Percentiles rank a stretch among this genome's conserved stretches.
Evolutionary conservation across 2,113 vertebrate species (phyloP).

Genomic region (Mastomys natalensis): DNA sequence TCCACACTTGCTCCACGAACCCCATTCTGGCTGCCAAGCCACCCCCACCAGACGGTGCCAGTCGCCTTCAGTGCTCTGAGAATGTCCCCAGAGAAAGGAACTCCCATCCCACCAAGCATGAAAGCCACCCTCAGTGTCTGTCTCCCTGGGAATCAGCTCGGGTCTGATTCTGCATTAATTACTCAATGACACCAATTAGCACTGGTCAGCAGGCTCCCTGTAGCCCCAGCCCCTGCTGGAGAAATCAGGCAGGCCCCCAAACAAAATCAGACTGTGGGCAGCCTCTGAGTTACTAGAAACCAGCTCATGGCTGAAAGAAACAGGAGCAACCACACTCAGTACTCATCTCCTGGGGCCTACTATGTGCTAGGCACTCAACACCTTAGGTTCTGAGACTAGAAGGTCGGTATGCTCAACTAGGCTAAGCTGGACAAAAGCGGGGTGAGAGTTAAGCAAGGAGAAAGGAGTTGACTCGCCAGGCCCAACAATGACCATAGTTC

Average conservation of each 20-base stretch:
- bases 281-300: neutral
- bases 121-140: slow-evolving; percentile 54
- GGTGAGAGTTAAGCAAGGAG: neutral
- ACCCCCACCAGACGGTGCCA: slow-evolving; percentile 52
- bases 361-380: neutral
- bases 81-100: slow-evolving; percentile 59
- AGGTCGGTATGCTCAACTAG: neutral
- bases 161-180: slow-evolving; percentile 75
- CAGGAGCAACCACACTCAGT: neutral
- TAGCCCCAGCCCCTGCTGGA: neutral
- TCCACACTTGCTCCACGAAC: slow-evolving; percentile 50
- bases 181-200: slow-evolving; percentile 78
- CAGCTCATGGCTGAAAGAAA: neutral
- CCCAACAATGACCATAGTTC: neutral
- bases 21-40: slow-evolving; percentile 62
- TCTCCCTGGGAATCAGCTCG: slow-evolving; percentile 59
- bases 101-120: slow-evolving; percentile 68
- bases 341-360: neutral
- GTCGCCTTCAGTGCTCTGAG: neutral
- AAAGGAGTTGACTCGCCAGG: neutral
- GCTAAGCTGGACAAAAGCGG: neutral
- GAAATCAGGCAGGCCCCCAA: slow-evolving; percentile 63
- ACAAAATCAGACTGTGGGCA: slow-evolving; percentile 36
- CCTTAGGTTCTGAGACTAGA: neutral
- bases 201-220: slow-evolving; percentile 66